Conservation (phyloP, 2,113 vertebrate species). For the Mesembrinibis cayennensis region DNA sequence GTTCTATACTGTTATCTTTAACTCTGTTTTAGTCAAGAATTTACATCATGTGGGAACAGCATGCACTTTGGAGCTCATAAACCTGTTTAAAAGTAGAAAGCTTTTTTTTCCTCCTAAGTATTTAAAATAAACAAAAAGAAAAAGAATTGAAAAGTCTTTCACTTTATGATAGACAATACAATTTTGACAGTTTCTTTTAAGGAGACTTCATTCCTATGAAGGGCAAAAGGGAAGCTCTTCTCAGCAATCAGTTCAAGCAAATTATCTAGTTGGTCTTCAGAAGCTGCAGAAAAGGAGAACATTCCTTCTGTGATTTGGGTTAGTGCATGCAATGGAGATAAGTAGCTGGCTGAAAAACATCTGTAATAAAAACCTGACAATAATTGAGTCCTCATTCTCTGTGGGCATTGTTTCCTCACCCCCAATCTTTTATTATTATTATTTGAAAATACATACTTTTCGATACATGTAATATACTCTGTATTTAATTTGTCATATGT, state of each 20-base stretch:
- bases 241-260: not conserved
- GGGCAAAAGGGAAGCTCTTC: not conserved
- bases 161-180: not conserved
- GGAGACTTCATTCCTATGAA: not conserved
- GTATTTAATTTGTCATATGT: not conserved
- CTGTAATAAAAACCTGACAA: not conserved
- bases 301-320: not conserved
- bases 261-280: not conserved
- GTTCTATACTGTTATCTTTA: not conserved
- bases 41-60: not conserved
- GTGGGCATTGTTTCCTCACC: rapidly evolving
- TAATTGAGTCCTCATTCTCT: not conserved
- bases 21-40: not conserved
- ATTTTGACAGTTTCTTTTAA: not conserved
- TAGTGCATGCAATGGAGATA: not conserved
- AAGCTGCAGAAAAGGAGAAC: not conserved
- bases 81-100: not conserved
- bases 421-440: not conserved
- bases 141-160: not conserved
- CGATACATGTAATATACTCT: not conserved
- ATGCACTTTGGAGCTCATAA: not conserved
- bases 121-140: not conserved
- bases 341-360: not conserved
- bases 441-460: not conserved
- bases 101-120: rapidly evolving